A percentile compares a stretch with the other conserved stretches of the same genome.
phyloP scores from a whole-genome alignment of 2,797 vertebrate species.

The Poeciliopsis infans region DNA sequence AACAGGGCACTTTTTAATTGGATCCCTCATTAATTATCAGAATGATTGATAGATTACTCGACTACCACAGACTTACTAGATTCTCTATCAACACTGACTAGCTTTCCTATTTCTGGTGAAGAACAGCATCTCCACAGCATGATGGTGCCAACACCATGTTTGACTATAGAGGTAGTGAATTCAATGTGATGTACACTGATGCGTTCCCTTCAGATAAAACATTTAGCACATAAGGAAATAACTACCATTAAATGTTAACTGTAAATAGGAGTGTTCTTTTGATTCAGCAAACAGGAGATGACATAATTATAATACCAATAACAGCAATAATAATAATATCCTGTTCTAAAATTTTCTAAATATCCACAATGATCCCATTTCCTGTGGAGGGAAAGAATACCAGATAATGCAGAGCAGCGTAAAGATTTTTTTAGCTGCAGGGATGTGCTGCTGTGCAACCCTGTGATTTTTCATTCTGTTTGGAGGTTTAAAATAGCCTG shows the following conservation, averaged over 20 bases:
- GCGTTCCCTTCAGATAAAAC: not conserved
- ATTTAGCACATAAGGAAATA: not conserved
- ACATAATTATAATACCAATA: not conserved
- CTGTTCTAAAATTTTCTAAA: not conserved
- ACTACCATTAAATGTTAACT: not conserved
- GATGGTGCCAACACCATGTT: not conserved
- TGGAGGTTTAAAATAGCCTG: slow-evolving; percentile 60
- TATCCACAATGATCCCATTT: slow-evolving; percentile 1
- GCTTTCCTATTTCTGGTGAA: not conserved
- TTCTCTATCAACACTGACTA: too few relatives aligned
- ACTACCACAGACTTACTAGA: not conserved
- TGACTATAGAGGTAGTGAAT: not conserved
- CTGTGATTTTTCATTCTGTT: slow-evolving; percentile 54
- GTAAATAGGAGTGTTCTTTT: not conserved
- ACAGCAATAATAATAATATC: not conserved
- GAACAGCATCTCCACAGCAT: not conserved
- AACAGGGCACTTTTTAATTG: too few relatives aligned
- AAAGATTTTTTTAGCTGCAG: slow-evolving; percentile 25
- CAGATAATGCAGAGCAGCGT: slow-evolving; percentile 13
- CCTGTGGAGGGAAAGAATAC: slow-evolving; percentile 4
- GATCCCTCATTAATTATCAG: too few relatives aligned
- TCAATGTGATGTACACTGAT: not conserved
- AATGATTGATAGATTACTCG: too few relatives aligned
- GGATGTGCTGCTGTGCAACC: slow-evolving; percentile 36
- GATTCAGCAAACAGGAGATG: not conserved